phyloP scores from a whole-genome alignment of 2,113 vertebrate genomes.

The Malurus melanocephalus region DNA sequence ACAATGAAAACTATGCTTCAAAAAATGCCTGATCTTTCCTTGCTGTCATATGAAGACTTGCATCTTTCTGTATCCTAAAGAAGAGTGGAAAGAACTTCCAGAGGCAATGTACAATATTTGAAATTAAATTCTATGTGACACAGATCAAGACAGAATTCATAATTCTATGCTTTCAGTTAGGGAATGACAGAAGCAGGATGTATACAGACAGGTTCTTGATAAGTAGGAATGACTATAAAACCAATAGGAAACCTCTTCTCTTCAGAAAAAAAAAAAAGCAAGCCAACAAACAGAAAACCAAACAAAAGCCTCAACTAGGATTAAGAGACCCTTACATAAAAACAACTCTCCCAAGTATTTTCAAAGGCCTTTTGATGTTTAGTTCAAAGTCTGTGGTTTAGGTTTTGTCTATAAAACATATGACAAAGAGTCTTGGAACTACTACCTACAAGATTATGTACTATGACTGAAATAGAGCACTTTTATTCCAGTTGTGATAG shows the following conservation, averaged over 20 bases:
- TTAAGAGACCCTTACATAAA: background rate
- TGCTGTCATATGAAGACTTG: background rate
- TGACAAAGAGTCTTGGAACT: background rate
- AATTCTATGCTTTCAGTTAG: background rate
- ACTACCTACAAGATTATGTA: background rate
- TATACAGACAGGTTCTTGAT: accelerated
- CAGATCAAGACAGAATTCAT: background rate
- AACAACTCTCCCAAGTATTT: background rate
- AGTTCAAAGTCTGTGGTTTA: conserved; percentile 34
- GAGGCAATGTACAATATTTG: background rate
- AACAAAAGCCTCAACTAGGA: background rate
- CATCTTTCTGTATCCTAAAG: background rate
- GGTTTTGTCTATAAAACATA: background rate
- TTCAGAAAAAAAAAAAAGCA: background rate
- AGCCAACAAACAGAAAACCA: background rate
- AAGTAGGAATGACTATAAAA: background rate
- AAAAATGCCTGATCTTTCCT: background rate
- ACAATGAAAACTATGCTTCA: background rate
- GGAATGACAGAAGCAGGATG: background rate
- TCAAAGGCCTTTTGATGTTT: conserved; percentile 38
- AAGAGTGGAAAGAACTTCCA: background rate
- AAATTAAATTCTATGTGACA: background rate
- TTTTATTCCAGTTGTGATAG: background rate
- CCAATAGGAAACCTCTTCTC: background rate
- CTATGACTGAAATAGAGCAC: background rate